These are phyloP conservation scores for Chalcosyrphus nemorum DNA, from an alignment of 2,888 invertebrate genomes.

Conservation along the genomic window DNA sequence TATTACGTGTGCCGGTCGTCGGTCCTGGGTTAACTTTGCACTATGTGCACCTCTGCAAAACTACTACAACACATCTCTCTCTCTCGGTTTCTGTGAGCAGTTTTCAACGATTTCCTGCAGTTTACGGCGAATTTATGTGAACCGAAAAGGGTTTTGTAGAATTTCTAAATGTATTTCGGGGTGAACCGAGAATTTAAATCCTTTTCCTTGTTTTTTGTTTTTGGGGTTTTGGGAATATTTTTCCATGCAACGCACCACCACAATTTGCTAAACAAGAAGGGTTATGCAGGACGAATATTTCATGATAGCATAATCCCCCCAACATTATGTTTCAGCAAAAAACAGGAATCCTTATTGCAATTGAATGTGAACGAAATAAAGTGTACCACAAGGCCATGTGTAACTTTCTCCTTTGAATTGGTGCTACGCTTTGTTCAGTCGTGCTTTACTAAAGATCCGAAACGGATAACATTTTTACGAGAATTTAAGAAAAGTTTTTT, in stretches of 20 bases:
- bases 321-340: not conserved
- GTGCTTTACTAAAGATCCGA: no score
- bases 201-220: not conserved
- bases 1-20: not conserved
- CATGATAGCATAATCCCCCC: not conserved
- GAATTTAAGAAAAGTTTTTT: no score
- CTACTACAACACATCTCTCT: not conserved
- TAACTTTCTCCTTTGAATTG: no score
- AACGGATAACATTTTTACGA: no score
- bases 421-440: no score
- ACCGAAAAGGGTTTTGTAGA: not conserved
- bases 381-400: not conserved
- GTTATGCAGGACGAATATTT: not conserved
- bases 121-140: slow-evolving; percentile 31
- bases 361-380: not conserved
- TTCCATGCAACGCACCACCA: not conserved
- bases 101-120: slow-evolving; percentile 48
- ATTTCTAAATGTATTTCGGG: not conserved
- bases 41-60: not conserved
- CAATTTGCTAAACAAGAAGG: not conserved
- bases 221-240: not conserved
- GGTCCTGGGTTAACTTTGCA: slow-evolving; percentile 10
- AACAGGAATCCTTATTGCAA: not conserved
- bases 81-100: not conserved
- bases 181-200: not conserved